Evolutionary conservation across 2,797 vertebrate species (phyloP).

Genomic region (Gadopsis bispinosus): DNA sequence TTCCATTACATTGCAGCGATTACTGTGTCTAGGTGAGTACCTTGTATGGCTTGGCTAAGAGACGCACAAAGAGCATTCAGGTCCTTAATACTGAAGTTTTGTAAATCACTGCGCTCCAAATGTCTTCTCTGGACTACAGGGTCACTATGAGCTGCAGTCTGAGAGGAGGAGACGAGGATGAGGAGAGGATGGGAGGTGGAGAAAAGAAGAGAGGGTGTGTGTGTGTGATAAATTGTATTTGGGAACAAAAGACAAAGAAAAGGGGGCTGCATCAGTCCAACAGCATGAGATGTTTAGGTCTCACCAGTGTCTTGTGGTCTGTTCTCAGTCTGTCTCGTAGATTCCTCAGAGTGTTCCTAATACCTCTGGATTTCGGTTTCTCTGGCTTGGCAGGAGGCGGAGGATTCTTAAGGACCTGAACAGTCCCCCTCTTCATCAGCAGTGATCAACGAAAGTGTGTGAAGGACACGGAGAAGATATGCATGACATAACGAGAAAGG

Average conservation of each 20-base stretch:
- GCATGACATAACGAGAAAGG: neutral
- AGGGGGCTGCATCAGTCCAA: neutral
- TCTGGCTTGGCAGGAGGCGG: slow-evolving; percentile 52
- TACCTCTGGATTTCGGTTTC: slow-evolving; percentile 74
- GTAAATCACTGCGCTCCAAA: slow-evolving; percentile 75
- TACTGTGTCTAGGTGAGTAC: slow-evolving; percentile 53
- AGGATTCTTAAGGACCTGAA: slow-evolving; percentile 51
- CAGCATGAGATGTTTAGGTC: neutral
- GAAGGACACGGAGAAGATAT: neutral
- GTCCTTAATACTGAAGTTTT: slow-evolving; percentile 74
- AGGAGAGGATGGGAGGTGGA: neutral
- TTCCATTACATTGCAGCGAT: neutral
- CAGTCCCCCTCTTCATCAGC: slow-evolving; percentile 42
- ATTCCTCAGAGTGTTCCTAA: slow-evolving; percentile 81
- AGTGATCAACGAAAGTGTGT: neutral
- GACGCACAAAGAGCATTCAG: slow-evolving; percentile 72
- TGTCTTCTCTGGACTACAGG: slow-evolving; percentile 66
- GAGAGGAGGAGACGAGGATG: neutral
- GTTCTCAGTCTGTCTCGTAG: slow-evolving; percentile 81
- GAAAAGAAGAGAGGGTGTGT: too few relatives aligned
- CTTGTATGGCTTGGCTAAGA: slow-evolving; percentile 83
- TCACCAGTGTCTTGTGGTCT: slow-evolving; percentile 75
- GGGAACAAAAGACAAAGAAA: neutral
- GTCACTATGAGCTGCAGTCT: slow-evolving; percentile 67
- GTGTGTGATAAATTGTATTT: neutral